Percentiles rank a stretch among this genome's conserved stretches.
Evolutionary conservation across 2,888 invertebrate species (phyloP).

Genomic region (Pterostichus niger): DNA sequence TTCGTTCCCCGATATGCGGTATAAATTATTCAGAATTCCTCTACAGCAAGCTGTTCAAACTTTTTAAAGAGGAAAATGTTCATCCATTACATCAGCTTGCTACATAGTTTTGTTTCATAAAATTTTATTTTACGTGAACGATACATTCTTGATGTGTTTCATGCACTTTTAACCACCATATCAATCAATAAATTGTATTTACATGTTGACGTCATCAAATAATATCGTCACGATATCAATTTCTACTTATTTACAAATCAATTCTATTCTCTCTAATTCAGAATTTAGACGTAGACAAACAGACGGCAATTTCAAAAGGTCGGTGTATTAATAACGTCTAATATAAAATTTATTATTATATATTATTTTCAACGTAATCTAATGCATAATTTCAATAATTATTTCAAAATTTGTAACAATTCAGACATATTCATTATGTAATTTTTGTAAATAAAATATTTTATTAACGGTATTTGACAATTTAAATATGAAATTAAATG

Average conservation of each 20-base stretch:
- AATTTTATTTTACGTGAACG: background rate
- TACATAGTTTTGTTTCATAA: background rate
- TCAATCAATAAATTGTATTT: slow-evolving; percentile 45
- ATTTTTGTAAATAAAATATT: too few species aligned
- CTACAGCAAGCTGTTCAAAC: background rate
- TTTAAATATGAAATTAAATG: too few species aligned
- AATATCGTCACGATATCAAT: slow-evolving; percentile 38
- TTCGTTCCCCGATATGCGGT: background rate
- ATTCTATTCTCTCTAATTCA: slow-evolving; percentile 3
- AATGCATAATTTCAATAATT: too few species aligned
- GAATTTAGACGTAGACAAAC: too few species aligned
- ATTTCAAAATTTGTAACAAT: too few species aligned
- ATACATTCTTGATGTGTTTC: slow-evolving; percentile 27
- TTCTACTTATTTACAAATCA: slow-evolving; percentile 40
- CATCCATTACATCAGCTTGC: background rate
- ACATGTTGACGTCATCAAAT: slow-evolving; percentile 18
- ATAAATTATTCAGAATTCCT: slow-evolving; percentile 4
- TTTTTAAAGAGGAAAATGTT: slow-evolving; percentile 1
- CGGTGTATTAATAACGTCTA: too few species aligned
- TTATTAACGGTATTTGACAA: too few species aligned
- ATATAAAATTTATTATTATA: too few species aligned
- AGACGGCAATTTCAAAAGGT: too few species aligned
- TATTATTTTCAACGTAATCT: too few species aligned
- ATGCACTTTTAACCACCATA: slow-evolving; percentile 14
- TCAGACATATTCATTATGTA: too few species aligned